Evolutionary conservation across 2,797 vertebrate genomes (phyloP).

Genomic region (Pipistrellus pipistrellus): DNA sequence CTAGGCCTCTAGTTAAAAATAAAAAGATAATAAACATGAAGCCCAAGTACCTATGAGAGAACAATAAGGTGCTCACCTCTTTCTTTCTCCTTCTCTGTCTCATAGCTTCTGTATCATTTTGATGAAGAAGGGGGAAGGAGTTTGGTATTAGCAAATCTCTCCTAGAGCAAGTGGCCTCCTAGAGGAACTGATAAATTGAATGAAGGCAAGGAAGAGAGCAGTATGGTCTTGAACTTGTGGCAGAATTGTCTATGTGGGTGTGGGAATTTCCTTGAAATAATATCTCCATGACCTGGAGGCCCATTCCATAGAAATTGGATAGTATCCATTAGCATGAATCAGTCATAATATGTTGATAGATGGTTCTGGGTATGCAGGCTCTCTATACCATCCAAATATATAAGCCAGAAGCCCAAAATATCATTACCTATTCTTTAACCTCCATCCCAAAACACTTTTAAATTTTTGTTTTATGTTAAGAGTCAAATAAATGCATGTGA

Average conservation of each 20-base stretch:
- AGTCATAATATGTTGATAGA: background rate
- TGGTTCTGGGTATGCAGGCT: background rate
- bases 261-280: background rate
- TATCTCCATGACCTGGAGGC: background rate
- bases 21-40: background rate
- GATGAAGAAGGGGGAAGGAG: background rate
- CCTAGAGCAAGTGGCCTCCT: background rate
- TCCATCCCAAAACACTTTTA: background rate
- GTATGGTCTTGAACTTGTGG: background rate
- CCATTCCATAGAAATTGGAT: background rate
- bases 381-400: background rate
- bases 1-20: background rate
- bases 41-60: background rate
- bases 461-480: background rate
- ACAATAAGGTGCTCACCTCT: background rate
- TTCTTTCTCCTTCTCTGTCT: background rate
- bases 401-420: background rate
- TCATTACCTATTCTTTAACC: background rate
- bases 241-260: background rate
- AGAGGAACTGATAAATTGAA: background rate
- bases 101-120: background rate
- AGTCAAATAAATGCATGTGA: constrained; percentile 21
- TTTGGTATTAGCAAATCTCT: background rate
- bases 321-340: background rate
- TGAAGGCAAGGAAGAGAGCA: background rate